Evolutionary conservation across 2,113 vertebrate genomes (phyloP).

Genomic region (Lampris megalopsis): DNA sequence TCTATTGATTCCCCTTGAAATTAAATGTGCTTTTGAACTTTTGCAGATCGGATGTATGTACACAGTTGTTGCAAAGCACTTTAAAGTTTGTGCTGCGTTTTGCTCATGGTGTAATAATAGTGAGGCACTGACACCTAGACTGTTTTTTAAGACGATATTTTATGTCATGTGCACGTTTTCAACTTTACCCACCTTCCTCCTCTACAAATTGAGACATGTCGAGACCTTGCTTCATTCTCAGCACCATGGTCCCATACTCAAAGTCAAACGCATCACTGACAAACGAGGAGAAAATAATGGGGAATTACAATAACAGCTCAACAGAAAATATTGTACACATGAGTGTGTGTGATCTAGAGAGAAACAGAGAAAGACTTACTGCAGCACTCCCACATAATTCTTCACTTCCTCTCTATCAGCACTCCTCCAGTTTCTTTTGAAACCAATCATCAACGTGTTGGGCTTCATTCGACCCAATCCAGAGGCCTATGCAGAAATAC

Average conservation of each 20-base stretch:
- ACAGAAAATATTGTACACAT: conserved; percentile 2
- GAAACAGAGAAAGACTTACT: conserved; percentile 85
- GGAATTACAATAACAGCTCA: conserved; percentile 16
- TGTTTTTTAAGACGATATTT: neutral
- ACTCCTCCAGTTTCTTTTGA: conserved; percentile 93
- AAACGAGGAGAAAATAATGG: conserved; percentile 18
- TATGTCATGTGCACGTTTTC: neutral
- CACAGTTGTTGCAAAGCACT: neutral
- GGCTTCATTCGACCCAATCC: conserved; percentile 96
- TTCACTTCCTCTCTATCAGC: conserved; percentile 81
- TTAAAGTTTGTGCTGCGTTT: neutral
- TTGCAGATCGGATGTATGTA: neutral
- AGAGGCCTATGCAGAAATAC: conserved; percentile 82
- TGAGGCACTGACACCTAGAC: neutral
- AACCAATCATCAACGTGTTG: conserved; percentile 94
- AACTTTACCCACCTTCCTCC: conserved; percentile 87
- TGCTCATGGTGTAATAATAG: neutral
- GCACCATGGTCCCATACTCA: conserved; percentile 89
- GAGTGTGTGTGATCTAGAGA: conserved; percentile 5
- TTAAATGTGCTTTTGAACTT: neutral
- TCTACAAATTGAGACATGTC: conserved; percentile 92
- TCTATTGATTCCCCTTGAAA: neutral
- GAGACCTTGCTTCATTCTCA: conserved; percentile 92
- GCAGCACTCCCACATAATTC: conserved; percentile 92
- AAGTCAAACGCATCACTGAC: conserved; percentile 95